Evolutionary conservation across 2,797 vertebrate species (phyloP), one percentile per base, ranked within the genome.

Genomic region (Oryzias dopingdopingensis): DNA sequence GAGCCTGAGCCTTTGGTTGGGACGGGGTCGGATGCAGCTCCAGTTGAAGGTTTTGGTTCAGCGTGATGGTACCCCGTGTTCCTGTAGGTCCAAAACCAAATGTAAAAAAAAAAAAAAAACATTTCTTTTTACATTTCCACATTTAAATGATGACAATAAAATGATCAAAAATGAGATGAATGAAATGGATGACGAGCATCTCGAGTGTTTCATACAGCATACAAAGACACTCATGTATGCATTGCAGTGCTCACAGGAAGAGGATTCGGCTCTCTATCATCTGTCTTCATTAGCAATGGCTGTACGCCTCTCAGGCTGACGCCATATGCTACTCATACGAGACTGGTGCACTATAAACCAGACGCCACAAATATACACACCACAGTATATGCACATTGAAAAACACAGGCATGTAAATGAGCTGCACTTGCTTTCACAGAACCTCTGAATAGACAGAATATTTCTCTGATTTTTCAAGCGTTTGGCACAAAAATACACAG

Each of bases 241-340:
- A 63, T 46, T 37, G 63, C 59, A 59, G 80, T 42, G 68, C 72
- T 82, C 77, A 79, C 76, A 88, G 81, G 79, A 89, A 88, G 87
- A 68, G 76, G 77, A 79, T 72, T 65, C 72, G 66, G 59, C 63
- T 82, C 77, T 49, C 78, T 65, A 75, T 91, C 90, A 91, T 93
- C 90, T 68, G 82, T 93, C 91, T 91, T 92, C 90, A 91, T 92
- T 92, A 92, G 90, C 85, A 84, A 89, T 84, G 87, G 88, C 86
- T 91, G 87, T 86, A 86, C 77, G 89, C 87, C 85, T 91, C 82
- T 83, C 75, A 85, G 87, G 80, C 84, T 80, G 90, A 88, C 89
- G 81, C 89, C 90, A 90, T 92, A 91, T 92, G 92, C 86, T 88
- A 63, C 82, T 86, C 70, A 82, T 78, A 85, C 82, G 74, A 83